phyloP scores from a whole-genome alignment of 2,797 vertebrate species.

The Cirrhinus molitorella region DNA sequence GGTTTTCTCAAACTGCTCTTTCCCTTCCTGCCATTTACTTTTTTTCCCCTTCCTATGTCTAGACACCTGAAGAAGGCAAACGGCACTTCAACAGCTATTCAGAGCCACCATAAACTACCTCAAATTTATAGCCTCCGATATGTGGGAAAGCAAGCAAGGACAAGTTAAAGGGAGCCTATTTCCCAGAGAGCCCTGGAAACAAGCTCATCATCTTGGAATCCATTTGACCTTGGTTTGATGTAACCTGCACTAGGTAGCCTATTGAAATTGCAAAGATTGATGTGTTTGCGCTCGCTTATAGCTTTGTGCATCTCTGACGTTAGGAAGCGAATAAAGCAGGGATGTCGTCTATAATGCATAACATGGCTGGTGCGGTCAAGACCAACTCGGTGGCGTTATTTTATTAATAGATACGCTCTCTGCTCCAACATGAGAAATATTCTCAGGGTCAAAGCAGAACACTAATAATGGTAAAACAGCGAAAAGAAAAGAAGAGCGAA shows the following conservation, averaged over 20 bases:
- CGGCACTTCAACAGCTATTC: slow-evolving; percentile 7
- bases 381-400: slow-evolving; percentile 20
- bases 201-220: slow-evolving; percentile 34
- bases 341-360: slow-evolving; percentile 50
- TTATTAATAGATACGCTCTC: slow-evolving; percentile 33
- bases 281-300: not conserved
- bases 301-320: slow-evolving; percentile 23
- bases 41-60: slow-evolving; percentile 12
- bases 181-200: slow-evolving; percentile 41
- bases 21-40: slow-evolving; percentile 37
- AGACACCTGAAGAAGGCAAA: slow-evolving; percentile 29
- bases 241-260: slow-evolving; percentile 18
- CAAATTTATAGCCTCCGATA: slow-evolving; percentile 39
- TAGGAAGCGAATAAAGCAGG: slow-evolving; percentile 40
- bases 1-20: slow-evolving; percentile 6
- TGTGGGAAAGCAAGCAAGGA: slow-evolving; percentile 37
- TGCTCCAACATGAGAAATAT: slow-evolving; percentile 19
- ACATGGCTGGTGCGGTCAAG: slow-evolving; percentile 23
- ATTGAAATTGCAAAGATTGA: slow-evolving; percentile 10
- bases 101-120: slow-evolving; percentile 31
- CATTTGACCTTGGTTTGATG: slow-evolving; percentile 46
- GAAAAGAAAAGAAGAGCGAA: not conserved
- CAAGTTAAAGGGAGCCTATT: slow-evolving; percentile 38
- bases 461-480: slow-evolving; percentile 47
- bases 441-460: slow-evolving; percentile 40